A percentile compares a stretch with the other conserved stretches of the same genome.
These are phyloP conservation scores for Lucilia sericata DNA, from an alignment of 1,140 invertebrate species.

Conservation along the genomic window DNA sequence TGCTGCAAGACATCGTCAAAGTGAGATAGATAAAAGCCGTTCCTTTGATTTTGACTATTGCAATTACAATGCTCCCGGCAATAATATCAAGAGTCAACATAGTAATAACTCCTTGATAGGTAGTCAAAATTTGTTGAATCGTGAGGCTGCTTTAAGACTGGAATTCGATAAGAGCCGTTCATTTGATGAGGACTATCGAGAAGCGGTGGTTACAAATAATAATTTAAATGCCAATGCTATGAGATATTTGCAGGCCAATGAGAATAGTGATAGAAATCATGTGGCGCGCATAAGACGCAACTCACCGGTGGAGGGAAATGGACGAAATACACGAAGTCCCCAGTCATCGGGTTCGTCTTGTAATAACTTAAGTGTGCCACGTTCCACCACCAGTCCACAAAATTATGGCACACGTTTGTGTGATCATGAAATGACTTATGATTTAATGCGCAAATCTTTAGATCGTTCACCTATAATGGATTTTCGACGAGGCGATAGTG, in stretches of 20 bases:
- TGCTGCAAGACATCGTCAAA: conserved; percentile 51
- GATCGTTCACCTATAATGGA: conserved; percentile 59
- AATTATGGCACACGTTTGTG: conserved; percentile 64
- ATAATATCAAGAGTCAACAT: conserved; percentile 7
- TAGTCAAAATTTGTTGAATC: conserved; percentile 54
- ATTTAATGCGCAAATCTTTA: conserved; percentile 59
- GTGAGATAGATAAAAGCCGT: conserved; percentile 61
- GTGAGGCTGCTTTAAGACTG: conserved; percentile 54
- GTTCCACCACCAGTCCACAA: conserved; percentile 59
- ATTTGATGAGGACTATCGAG: conserved; percentile 66
- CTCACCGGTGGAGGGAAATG: conserved; percentile 40
- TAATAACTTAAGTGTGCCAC: conserved; percentile 56
- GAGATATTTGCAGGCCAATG: conserved; percentile 54
- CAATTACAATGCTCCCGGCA: conserved; percentile 52
- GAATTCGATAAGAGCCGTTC: conserved; percentile 64
- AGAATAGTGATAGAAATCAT: conserved; percentile 4
- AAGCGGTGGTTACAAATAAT: conserved; percentile 51
- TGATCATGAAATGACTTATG: conserved; percentile 66
- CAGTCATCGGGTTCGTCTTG: conserved; percentile 63
- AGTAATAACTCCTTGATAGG: conserved; percentile 44
- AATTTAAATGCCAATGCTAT: conserved; percentile 43
- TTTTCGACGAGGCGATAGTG: conserved; percentile 61
- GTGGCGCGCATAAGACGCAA: conserved; percentile 50
- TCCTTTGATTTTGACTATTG: conserved; percentile 66
- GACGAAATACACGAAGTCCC: conserved; percentile 54